These are phyloP conservation scores for Loriculus beryllinus DNA, from an alignment of 2,797 vertebrate species.

Conservation along the genomic window DNA sequence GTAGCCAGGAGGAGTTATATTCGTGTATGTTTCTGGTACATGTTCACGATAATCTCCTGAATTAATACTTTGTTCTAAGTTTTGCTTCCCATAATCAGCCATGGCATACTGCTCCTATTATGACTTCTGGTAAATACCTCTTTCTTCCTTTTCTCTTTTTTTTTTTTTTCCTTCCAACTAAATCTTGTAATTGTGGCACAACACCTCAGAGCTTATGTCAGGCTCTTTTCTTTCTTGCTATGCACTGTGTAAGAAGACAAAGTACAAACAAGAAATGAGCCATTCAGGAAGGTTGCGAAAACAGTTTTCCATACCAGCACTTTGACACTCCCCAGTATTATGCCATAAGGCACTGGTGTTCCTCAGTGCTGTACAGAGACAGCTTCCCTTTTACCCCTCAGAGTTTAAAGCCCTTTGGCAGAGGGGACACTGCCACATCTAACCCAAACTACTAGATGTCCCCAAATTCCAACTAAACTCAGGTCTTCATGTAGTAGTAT, in stretches of 20 bases:
- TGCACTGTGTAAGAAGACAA: conserved; percentile 33
- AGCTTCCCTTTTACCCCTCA: background rate
- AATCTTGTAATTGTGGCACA: conserved; percentile 8
- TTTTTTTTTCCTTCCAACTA: background rate
- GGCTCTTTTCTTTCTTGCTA: conserved; percentile 1
- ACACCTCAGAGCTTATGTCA: conserved; percentile 21
- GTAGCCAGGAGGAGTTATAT: conserved; percentile 15
- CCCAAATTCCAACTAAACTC: background rate
- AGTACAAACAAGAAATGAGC: conserved; percentile 21
- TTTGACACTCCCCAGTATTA: background rate
- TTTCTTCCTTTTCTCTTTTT: background rate
- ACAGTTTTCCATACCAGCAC: background rate
- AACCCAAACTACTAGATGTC: background rate
- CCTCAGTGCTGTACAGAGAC: background rate
- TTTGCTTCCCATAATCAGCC: conserved; percentile 13
- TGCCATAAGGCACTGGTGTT: background rate
- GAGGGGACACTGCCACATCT: background rate
- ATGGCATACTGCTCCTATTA: background rate
- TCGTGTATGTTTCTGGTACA: background rate
- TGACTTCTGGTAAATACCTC: background rate
- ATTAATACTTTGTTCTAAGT: background rate
- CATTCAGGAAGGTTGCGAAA: conserved; percentile 39
- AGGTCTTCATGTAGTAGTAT: background rate
- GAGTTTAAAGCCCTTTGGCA: background rate
- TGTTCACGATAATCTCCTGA: background rate